Conservation (phyloP, 2,888 invertebrate genomes). For the Ditula angustiorana region DNA sequence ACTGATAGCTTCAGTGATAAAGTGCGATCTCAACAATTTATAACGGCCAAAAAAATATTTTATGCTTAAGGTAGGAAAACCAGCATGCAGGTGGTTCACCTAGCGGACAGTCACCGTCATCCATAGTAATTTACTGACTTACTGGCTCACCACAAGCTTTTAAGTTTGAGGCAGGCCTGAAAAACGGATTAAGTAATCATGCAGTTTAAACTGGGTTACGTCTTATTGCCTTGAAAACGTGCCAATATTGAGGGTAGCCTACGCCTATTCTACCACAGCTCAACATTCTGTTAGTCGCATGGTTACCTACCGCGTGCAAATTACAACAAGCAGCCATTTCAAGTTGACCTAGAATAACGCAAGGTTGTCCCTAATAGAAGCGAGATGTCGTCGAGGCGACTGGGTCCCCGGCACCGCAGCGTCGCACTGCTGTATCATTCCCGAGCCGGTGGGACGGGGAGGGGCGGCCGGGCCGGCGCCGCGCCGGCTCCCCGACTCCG, state of each 20-base stretch:
- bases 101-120: too few relatives aligned
- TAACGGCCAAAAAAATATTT: too few relatives aligned
- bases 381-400: constrained; percentile 20
- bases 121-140: too few relatives aligned
- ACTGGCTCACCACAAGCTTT: too few relatives aligned
- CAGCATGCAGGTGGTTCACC: too few relatives aligned
- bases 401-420: constrained; percentile 22
- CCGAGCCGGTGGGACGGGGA: constrained; percentile 14
- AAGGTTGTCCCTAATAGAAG: constrained; percentile 9
- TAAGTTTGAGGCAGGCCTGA: too few relatives aligned
- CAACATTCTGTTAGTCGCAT: not conserved
- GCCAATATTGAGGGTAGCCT: not conserved
- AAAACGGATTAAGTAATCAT: too few relatives aligned
- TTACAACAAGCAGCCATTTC: constrained; percentile 13
- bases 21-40: too few relatives aligned
- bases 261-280: not conserved
- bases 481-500: constrained; percentile 22
- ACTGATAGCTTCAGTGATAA: too few relatives aligned
- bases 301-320: constrained; percentile 8
- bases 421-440: constrained; percentile 40
- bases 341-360: constrained; percentile 28
- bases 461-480: constrained; percentile 18
- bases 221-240: not conserved
- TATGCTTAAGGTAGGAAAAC: too few relatives aligned
- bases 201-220: too few relatives aligned